These are phyloP conservation scores for Eristalis tenax DNA, from an alignment of 2,888 invertebrate species.

Conservation along the genomic window DNA sequence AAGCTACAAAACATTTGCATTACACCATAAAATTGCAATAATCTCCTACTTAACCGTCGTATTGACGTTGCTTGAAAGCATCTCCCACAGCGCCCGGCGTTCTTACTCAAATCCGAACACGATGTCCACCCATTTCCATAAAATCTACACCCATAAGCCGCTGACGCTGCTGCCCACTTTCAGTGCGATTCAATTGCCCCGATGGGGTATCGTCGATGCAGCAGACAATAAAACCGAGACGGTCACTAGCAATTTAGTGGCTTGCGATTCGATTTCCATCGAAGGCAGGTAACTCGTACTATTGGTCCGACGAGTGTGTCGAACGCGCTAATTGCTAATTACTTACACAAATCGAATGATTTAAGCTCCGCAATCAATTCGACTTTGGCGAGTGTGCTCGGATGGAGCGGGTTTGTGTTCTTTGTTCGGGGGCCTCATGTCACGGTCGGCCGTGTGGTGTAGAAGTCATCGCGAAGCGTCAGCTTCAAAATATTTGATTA, in stretches of 20 bases:
- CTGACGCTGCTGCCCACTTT: constrained; percentile 15
- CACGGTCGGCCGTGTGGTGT: neutral
- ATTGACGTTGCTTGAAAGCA: constrained; percentile 9
- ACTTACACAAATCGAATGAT: constrained; percentile 8
- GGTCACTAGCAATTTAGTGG: neutral
- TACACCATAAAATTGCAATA: neutral
- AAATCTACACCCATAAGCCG: constrained; percentile 30
- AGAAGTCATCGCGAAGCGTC: constrained; percentile 13
- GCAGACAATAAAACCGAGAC: neutral
- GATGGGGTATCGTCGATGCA: neutral
- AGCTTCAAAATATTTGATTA: constrained; percentile 37
- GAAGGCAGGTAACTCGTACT: neutral
- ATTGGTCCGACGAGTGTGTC: neutral
- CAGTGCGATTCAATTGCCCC: constrained; percentile 22
- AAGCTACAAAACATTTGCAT: neutral
- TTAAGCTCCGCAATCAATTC: neutral
- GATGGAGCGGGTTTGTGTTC: neutral
- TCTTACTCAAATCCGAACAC: neutral
- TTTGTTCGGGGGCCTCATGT: neutral
- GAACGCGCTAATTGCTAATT: neutral
- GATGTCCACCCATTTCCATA: constrained; percentile 34
- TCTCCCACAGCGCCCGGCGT: constrained; percentile 6
- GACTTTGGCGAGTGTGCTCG: neutral
- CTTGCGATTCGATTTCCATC: neutral
- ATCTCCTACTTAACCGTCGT: neutral